These are phyloP conservation scores for Bergia puertoricense DNA, from an alignment of 92 coral and sea anemone species.

Conservation along the genomic window DNA sequence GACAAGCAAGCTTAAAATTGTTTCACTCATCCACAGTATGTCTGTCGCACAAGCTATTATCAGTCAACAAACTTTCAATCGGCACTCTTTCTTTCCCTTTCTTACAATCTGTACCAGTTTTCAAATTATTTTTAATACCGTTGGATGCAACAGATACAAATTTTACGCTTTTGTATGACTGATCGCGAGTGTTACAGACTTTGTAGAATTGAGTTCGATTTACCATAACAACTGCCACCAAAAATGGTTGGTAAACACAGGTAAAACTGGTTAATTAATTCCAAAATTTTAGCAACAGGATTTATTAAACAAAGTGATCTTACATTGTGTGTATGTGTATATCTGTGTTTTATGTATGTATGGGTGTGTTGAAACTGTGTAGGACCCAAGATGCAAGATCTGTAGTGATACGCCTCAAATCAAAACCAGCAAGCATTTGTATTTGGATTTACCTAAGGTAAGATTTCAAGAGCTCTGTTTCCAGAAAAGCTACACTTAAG, in stretches of 20 bases:
- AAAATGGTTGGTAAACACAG: background rate
- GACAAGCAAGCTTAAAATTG: too few relatives aligned
- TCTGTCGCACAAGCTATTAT: too few relatives aligned
- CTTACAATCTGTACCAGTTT: too few relatives aligned
- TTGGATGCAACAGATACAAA: background rate
- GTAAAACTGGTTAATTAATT: background rate
- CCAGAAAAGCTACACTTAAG: background rate
- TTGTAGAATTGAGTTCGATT: background rate
- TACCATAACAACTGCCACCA: background rate
- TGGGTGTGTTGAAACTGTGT: background rate
- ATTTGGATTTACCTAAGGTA: constrained; percentile 91
- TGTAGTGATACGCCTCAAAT: constrained; percentile 83
- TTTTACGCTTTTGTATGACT: background rate
- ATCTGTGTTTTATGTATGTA: background rate
- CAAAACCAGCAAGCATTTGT: constrained; percentile 88
- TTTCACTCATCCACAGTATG: too few relatives aligned
- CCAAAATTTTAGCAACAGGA: background rate
- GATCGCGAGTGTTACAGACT: background rate
- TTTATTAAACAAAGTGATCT: background rate
- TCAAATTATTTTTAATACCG: background rate
- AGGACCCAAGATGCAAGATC: constrained; percentile 95
- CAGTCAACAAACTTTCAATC: too few relatives aligned
- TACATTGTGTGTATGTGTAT: background rate
- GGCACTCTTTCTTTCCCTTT: too few relatives aligned
- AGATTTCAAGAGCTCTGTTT: background rate